A percentile compares a stretch with the other conserved stretches of the same genome.
Evolutionary conservation across 2,888 invertebrate genomes (phyloP).

Genomic region (Xanthia togata): DNA sequence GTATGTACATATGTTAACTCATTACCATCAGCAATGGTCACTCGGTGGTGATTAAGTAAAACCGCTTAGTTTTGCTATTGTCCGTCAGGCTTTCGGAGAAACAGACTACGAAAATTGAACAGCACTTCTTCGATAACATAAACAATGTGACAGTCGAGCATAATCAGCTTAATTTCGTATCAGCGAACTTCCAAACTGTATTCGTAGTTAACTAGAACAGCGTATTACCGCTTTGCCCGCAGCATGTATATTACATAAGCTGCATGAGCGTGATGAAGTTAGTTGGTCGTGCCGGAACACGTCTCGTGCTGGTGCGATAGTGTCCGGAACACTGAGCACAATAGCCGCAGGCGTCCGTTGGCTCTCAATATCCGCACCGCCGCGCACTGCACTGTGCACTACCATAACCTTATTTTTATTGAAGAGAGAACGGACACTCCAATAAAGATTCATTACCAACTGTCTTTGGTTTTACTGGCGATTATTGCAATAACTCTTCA

Average conservation of each 20-base stretch:
- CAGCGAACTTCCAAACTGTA: conserved; percentile 32
- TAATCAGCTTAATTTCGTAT: conserved; percentile 47
- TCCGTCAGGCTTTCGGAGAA: not conserved
- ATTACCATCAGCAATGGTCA: not conserved
- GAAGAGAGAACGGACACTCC: conserved; percentile 39
- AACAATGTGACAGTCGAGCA: conserved; percentile 26
- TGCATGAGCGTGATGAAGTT: conserved; percentile 56
- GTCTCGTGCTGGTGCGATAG: conserved; percentile 35
- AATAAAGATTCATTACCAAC: conserved; percentile 16
- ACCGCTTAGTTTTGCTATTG: conserved; percentile 11
- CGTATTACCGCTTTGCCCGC: conserved; percentile 14
- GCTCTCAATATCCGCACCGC: conserved; percentile 73
- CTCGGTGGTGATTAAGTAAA: not conserved
- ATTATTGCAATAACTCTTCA: conserved; percentile 38
- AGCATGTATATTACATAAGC: conserved; percentile 59
- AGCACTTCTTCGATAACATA: conserved; percentile 9
- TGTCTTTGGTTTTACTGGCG: conserved; percentile 24
- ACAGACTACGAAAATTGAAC: conserved; percentile 5
- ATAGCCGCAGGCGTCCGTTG: conserved; percentile 64
- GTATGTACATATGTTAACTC: not conserved
- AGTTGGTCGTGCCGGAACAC: conserved; percentile 28
- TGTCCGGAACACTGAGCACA: conserved; percentile 61
- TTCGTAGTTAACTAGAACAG: conserved; percentile 20
- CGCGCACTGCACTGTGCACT: conserved; percentile 58
- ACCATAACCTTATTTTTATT: conserved; percentile 55